Base-by-base conservation (phyloP, 2,797 vertebrate genomes). In the Momotus momota region DNA sequence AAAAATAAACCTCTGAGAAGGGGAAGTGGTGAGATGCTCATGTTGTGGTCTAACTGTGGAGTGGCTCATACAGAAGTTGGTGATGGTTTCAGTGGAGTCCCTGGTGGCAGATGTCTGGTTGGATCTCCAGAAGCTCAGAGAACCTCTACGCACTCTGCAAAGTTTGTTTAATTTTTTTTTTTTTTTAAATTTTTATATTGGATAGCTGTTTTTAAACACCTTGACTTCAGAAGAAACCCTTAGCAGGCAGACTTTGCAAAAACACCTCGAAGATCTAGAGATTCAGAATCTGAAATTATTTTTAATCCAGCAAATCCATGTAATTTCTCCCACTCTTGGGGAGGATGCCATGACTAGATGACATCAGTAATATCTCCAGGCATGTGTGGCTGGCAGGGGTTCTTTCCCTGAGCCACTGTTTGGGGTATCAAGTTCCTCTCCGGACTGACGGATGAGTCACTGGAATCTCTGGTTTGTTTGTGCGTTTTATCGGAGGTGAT, bases 401-500 rank as follows among this genome's bases (percentile, higher is more conserved):
- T 94, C 86, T 78, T 91, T 55, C 81, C 86, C 86, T 89, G 74
- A 95, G 83, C 61, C 27, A 4, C 83, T 89, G 18, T 87, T 60
- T 71, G 93, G 87, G 79, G 33, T 96, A 92, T 94, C 71, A 46
- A 12, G 86, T 85, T 78, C 7, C 78, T 82, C 78, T 87, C 38
- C 1, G 78, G 94, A 45, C 94, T 95, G 96, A 96, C 72, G 92
- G 94, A 87, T 97, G 95, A 95, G 94, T 95, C 94, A 81, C 88
- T 49, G 54, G 88, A 51, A 93, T 89, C 88, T 85, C 79, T 86
- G 96, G 54, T 96, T 91, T 94, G 95, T 93, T 94, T 96, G 95
- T 93, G 92, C 52, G 9, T 88, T 94, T 95, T 94, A 95, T 95
- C 96, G 81, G 93, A 77, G 86, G 96, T 96, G 91, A 95, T 95